Percentiles rank a stretch among this genome's conserved stretches.
These are phyloP conservation scores for Agrotis clavis DNA, from an alignment of 2,888 invertebrate species.

Conservation along the genomic window DNA sequence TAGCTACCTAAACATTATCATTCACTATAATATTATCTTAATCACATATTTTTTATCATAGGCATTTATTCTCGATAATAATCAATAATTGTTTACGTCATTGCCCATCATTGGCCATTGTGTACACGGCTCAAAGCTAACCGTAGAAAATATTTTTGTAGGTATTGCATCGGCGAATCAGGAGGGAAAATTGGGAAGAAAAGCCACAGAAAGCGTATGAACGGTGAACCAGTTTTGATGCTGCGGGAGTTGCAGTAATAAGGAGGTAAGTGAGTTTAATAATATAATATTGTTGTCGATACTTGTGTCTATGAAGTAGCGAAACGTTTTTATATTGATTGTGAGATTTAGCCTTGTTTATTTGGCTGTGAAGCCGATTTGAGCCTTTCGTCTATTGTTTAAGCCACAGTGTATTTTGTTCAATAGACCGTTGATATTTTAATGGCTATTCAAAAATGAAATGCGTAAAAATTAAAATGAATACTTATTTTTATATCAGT, in stretches of 20 bases:
- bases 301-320: too few relatives aligned
- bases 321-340: background rate
- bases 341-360: background rate
- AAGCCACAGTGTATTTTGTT: too few relatives aligned
- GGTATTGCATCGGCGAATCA: background rate
- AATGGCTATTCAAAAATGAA: too few relatives aligned
- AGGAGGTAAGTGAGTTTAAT: slow-evolving; percentile 3
- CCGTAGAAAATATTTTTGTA: slow-evolving; percentile 4
- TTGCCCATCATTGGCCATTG: slow-evolving; percentile 40
- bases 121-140: slow-evolving; percentile 21
- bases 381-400: too few relatives aligned
- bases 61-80: slow-evolving; percentile 14
- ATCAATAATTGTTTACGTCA: slow-evolving; percentile 12
- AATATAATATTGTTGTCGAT: background rate
- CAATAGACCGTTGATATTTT: too few relatives aligned
- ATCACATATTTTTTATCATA: slow-evolving; percentile 33
- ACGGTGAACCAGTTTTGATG: background rate
- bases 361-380: background rate
- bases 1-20: slow-evolving; percentile 1
- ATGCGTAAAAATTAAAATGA: too few relatives aligned
- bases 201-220: background rate
- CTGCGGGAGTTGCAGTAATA: background rate
- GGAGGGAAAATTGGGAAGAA: background rate
- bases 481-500: too few relatives aligned
- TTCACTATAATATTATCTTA: slow-evolving; percentile 2